Conservation (phyloP, 2,797 vertebrate genomes). For the Crax fasciolata region DNA sequence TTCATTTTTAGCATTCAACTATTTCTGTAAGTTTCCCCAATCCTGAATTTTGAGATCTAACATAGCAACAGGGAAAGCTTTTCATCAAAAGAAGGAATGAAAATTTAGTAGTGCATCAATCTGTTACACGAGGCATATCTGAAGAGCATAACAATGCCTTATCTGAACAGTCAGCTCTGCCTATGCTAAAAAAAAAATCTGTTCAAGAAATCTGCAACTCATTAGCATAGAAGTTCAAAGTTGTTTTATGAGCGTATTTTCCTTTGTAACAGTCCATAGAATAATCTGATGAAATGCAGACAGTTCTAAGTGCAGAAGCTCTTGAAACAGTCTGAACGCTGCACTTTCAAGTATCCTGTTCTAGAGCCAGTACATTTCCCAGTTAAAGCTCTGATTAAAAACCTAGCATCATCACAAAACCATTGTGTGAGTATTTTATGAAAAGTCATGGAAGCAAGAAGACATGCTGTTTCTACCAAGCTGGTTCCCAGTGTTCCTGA, state of each 20-base stretch:
- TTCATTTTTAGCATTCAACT: not conserved
- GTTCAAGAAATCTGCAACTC: not conserved
- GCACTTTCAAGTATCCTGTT: not conserved
- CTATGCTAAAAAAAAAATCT: not conserved
- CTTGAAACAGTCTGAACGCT: not conserved
- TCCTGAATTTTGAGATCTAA: not conserved
- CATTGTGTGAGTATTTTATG: not conserved
- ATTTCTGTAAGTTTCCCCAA: not conserved
- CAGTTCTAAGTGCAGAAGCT: not conserved
- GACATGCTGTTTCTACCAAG: not conserved
- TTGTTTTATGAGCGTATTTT: not conserved
- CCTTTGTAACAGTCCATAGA: not conserved
- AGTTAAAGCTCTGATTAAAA: not conserved
- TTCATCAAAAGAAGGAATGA: not conserved
- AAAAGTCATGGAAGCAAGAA: not conserved
- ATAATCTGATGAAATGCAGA: not conserved
- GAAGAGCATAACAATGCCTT: not conserved
- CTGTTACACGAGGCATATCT: not conserved
- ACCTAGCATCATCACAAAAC: not conserved
- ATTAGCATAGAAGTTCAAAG: slow-evolving; percentile 32
- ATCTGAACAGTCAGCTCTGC: not conserved
- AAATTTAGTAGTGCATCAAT: fast-evolving
- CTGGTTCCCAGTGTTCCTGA: not conserved
- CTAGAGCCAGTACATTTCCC: not conserved
- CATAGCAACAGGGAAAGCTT: not conserved